These are phyloP conservation scores for Thereva unica DNA, from an alignment of 2,888 invertebrate genomes.

Conservation along the genomic window DNA sequence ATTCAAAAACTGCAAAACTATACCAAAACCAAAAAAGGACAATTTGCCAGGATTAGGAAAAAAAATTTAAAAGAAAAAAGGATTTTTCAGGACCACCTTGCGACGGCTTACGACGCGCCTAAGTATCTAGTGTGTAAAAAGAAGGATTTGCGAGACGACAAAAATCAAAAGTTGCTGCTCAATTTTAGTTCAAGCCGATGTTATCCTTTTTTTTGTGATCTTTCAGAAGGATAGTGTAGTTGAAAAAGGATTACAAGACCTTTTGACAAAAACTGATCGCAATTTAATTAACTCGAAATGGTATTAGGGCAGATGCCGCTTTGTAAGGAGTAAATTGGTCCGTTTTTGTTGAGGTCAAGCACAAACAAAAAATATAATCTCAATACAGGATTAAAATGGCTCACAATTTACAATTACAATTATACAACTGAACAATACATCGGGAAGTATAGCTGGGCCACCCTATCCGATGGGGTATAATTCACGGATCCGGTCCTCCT, in stretches of 20 bases:
- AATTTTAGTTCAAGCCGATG: neutral
- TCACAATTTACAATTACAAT: too few relatives aligned
- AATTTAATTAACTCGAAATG: constrained; percentile 14
- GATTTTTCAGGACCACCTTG: constrained; percentile 17
- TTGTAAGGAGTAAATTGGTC: neutral
- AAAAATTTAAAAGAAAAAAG: neutral
- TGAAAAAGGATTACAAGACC: constrained; percentile 16
- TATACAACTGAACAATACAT: neutral
- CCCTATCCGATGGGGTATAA: too few relatives aligned
- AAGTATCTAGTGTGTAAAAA: constrained; percentile 2
- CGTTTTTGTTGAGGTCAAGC: neutral
- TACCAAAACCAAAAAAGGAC: constrained; percentile 15
- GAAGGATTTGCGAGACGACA: neutral
- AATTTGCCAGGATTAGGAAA: constrained; percentile 16
- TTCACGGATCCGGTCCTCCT: too few relatives aligned
- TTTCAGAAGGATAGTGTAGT: constrained; percentile 1
- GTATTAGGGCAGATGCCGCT: neutral
- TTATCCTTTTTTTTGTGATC: neutral
- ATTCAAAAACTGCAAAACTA: too few relatives aligned
- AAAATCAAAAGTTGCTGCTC: neutral
- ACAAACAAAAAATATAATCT: neutral
- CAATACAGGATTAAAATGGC: too few relatives aligned
- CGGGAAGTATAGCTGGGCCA: too few relatives aligned
- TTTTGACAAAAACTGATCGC: constrained; percentile 7
- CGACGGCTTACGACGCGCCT: constrained; percentile 2